These are phyloP conservation scores for Solenopsis fugax DNA, from an alignment of 1,140 invertebrate genomes.

Conservation along the genomic window DNA sequence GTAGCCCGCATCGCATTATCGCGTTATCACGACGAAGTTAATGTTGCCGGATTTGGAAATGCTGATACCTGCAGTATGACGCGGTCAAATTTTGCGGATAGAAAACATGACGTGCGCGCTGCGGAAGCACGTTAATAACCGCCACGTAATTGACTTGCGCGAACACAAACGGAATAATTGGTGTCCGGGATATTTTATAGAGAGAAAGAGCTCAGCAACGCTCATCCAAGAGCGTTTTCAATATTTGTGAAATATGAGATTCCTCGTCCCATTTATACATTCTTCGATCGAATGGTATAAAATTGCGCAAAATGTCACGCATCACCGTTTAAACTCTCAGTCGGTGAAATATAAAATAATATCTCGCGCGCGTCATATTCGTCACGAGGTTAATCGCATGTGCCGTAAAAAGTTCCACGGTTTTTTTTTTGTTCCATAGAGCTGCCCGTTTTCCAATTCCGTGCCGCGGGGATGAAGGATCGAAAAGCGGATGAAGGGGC, in stretches of 20 bases:
- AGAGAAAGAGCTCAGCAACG: not conserved
- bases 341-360: conserved; percentile 51
- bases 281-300: conserved; percentile 11
- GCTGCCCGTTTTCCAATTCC: conserved; percentile 41
- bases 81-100: conserved; percentile 57
- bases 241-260: conserved; percentile 7
- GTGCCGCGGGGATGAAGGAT: conserved; percentile 43
- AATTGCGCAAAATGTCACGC: conserved; percentile 1
- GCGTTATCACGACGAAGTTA: conserved; percentile 54
- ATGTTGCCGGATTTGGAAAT: conserved; percentile 49
- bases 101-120: conserved; percentile 20
- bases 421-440: conserved; percentile 14
- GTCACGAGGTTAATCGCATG: conserved; percentile 47
- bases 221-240: not conserved
- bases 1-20: conserved; percentile 58
- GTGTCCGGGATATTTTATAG: not conserved
- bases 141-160: conserved; percentile 37
- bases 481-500: conserved; percentile 52
- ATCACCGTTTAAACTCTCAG: conserved; percentile 6
- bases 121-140: conserved; percentile 38
- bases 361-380: conserved; percentile 35
- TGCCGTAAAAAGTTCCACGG: conserved; percentile 27
- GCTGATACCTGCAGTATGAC: conserved; percentile 20
- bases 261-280: not conserved
- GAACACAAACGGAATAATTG: conserved; percentile 52